These are phyloP conservation scores for Brachionus koreanus DNA, from an alignment of 1,140 invertebrate genomes.

Conservation along the genomic window DNA sequence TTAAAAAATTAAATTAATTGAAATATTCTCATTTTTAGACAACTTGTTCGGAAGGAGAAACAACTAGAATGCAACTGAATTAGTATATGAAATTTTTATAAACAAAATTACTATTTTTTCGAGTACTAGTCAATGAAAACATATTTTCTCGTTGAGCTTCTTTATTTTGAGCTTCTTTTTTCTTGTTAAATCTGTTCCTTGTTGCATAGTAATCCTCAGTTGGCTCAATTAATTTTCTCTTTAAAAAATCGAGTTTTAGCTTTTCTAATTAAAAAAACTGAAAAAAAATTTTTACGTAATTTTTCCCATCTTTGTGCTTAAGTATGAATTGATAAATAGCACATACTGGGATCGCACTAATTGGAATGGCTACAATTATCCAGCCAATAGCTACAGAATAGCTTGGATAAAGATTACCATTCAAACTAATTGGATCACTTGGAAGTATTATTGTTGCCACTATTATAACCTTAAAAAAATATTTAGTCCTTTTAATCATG, in stretches of 20 bases:
- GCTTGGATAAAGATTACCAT: slow-evolving; percentile 47
- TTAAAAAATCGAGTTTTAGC: neutral
- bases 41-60: neutral
- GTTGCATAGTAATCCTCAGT: slow-evolving; percentile 14
- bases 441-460: slow-evolving; percentile 10
- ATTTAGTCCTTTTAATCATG: neutral
- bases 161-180: too few species aligned
- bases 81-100: neutral
- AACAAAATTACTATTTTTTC: neutral
- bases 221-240: slow-evolving; percentile 5
- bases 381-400: slow-evolving; percentile 29
- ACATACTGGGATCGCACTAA: slow-evolving; percentile 20
- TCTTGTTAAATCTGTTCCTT: neutral
- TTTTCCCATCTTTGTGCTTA: neutral
- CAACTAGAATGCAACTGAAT: neutral
- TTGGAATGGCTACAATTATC: slow-evolving; percentile 37
- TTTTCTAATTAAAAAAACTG: neutral
- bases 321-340: slow-evolving; percentile 24
- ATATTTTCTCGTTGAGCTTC: too few species aligned
- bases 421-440: neutral
- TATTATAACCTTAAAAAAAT: neutral
- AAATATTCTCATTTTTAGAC: neutral
- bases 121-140: neutral
- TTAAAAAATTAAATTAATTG: too few species aligned
- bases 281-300: too few species aligned